These are phyloP conservation scores for Leptoclinus maculatus DNA, from an alignment of 2,797 vertebrate species.

Conservation along the genomic window DNA sequence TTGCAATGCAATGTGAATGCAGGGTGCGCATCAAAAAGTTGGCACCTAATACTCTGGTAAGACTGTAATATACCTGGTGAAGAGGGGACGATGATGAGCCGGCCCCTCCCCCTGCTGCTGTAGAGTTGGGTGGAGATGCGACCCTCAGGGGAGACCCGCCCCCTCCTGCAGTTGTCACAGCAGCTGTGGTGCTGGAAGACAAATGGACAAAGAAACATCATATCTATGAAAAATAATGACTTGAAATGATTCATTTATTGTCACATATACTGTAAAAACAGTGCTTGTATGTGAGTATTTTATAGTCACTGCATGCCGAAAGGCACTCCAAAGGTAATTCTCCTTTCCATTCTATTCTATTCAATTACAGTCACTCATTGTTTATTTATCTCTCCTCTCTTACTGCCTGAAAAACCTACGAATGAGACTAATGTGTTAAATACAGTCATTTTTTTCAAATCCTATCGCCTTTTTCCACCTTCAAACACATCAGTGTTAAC, in stretches of 20 bases:
- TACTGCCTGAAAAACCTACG: neutral
- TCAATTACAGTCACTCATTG: neutral
- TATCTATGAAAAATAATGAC: slow-evolving; percentile 10
- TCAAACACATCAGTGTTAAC: slow-evolving; percentile 12
- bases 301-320: neutral
- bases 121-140: slow-evolving; percentile 91
- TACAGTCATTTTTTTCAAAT: slow-evolving; percentile 4
- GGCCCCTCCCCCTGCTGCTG: slow-evolving; percentile 83
- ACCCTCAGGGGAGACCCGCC: slow-evolving; percentile 89
- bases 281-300: neutral
- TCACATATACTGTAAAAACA: neutral
- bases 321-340: slow-evolving; percentile 10
- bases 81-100: slow-evolving; percentile 87
- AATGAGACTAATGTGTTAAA: slow-evolving; percentile 12
- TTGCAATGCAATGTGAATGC: neutral
- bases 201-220: slow-evolving; percentile 13
- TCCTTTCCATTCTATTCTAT: neutral
- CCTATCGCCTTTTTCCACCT: neutral
- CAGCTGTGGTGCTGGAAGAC: slow-evolving; percentile 73
- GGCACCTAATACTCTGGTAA: neutral
- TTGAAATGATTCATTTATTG: slow-evolving; percentile 13
- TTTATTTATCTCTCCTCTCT: slow-evolving; percentile 6
- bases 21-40: neutral
- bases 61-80: slow-evolving; percentile 84
- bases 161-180: slow-evolving; percentile 79